These are phyloP conservation scores for Tragulus kanchil DNA, from an alignment of 2,113 vertebrate species.

Conservation along the genomic window DNA sequence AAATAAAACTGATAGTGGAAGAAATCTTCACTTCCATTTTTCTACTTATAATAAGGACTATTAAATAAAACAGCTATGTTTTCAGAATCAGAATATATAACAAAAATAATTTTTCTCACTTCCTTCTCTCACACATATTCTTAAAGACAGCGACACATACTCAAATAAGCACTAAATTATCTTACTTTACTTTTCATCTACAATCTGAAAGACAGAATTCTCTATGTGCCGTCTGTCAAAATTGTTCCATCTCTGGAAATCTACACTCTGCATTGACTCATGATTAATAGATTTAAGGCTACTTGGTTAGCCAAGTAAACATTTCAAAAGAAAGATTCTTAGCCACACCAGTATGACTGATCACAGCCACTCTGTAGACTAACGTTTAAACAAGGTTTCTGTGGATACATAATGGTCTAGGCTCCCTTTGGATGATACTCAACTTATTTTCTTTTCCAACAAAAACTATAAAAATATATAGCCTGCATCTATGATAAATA, in stretches of 20 bases:
- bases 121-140: not conserved
- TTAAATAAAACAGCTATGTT: not conserved
- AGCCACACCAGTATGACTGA: not conserved
- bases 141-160: slow-evolving; percentile 7
- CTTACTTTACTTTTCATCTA: not conserved
- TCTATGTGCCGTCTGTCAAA: not conserved
- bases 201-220: slow-evolving; percentile 27
- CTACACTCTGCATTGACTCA: not conserved
- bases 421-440: not conserved
- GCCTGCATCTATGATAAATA: not conserved
- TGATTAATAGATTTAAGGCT: not conserved
- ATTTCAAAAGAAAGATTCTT: slow-evolving; percentile 54
- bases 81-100: slow-evolving; percentile 29
- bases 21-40: slow-evolving; percentile 49
- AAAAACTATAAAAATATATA: slow-evolving; percentile 38
- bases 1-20: not conserved
- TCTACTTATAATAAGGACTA: slow-evolving; percentile 16
- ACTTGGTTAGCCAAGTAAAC: slow-evolving; percentile 18
- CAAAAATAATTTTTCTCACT: slow-evolving; percentile 28
- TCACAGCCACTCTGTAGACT: slow-evolving; percentile 17
- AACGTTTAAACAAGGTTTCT: slow-evolving; percentile 8
- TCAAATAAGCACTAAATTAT: not conserved
- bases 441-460: slow-evolving; percentile 49
- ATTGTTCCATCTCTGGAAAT: slow-evolving; percentile 32
- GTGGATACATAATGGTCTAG: not conserved